Base-by-base conservation (phyloP, 2,888 invertebrate species). In the Glyphotaelius pellucidus region DNA sequence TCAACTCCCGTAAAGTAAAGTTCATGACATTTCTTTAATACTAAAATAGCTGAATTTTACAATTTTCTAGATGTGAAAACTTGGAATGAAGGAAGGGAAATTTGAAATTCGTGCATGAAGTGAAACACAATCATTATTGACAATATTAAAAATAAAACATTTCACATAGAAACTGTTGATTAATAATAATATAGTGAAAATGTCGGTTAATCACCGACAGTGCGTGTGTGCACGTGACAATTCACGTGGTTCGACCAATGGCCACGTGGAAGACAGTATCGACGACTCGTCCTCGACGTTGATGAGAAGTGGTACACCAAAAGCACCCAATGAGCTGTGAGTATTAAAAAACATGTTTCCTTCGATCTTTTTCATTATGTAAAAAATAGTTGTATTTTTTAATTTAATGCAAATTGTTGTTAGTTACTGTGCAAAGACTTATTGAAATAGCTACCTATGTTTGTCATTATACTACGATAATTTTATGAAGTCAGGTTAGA, bases 251-350 rank as follows among this genome's bases (percentile, higher is more conserved):
- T 35, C 81, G 30, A 31, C 90, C 25, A 52, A 81, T 19, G 81
- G 47, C 30, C 47, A 90, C 81, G 83, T n/a, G 38, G 83, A 90
- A 11, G 38, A 38, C 12, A 31, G 30, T 32, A 25, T 14, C 31
- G 89, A 86, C n/a, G 80, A 30, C 67, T 5, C 67, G 35, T 91
- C 89, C 47, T 32, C 91, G 5, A 47, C 42, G 47, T 88, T 91
- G 88, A 88, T 83, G 88, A 91, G 87, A 19, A 81, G 15, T 67
- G 52, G 52, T 67, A 19, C 52, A 67, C 52, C 52, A 5, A 67
- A 88, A 15, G 91, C 91, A n/a, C 91, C 91, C 83, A 91, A 91
- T 31, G 91, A 91, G 91, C 89, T n/a, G 81, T 81, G 11, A 42
- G 52, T 87, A 85, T 85, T 85, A n/a, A 81, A 30, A 81, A 80